Percentiles rank a stretch among this genome's conserved stretches.
Conservation (phyloP, 2,113 vertebrate species). For the Theristicus caerulescens region DNA sequence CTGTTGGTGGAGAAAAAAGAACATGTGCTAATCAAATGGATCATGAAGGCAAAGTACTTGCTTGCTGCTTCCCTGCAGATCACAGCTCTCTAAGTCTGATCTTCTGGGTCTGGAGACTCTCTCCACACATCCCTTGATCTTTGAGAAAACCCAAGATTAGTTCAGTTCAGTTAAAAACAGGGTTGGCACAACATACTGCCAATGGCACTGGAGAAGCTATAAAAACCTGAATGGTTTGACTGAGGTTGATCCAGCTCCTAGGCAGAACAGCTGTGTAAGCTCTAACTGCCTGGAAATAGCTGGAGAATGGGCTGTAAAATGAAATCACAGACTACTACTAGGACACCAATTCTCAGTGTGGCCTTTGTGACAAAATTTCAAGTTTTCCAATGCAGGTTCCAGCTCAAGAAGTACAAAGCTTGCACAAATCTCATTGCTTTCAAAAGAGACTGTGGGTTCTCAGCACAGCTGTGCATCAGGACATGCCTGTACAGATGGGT, state of each 20-base stretch:
- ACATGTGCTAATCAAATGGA: neutral
- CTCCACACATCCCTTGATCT: neutral
- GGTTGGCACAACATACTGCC: neutral
- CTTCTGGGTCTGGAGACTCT: neutral
- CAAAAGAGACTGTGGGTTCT: neutral
- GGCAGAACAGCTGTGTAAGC: neutral
- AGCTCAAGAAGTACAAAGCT: neutral
- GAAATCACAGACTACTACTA: neutral
- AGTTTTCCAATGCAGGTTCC: neutral
- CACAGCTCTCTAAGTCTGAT: neutral
- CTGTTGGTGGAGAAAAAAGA: neutral
- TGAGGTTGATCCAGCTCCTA: neutral
- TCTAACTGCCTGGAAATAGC: neutral
- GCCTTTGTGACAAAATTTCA: neutral
- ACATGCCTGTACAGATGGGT: neutral
- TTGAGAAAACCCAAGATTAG: neutral
- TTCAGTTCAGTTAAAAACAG: neutral
- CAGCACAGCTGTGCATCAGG: neutral
- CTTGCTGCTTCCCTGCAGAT: neutral
- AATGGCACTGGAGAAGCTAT: neutral
- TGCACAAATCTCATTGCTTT: neutral
- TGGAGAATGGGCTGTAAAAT: neutral
- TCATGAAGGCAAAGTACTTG: neutral
- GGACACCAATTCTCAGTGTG: neutral
- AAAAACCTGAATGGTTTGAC: neutral